Conservation (phyloP, 2,888 invertebrate species). For the Drosophila macrospina region DNA sequence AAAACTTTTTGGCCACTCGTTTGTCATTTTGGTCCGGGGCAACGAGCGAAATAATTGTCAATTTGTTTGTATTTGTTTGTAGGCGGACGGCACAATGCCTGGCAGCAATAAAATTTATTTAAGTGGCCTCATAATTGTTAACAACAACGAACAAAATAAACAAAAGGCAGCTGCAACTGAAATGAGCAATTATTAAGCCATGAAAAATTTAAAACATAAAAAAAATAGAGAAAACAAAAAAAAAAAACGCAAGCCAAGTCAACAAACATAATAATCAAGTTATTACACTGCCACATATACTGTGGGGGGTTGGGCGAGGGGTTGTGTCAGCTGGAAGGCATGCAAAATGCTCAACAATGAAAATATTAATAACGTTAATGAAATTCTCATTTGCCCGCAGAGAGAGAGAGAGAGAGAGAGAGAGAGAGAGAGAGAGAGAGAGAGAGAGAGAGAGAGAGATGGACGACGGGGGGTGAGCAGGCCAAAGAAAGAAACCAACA, state of each 20-base stretch:
- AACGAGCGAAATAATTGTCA: conserved; percentile 70
- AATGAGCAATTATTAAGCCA: conserved; percentile 79
- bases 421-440: not conserved
- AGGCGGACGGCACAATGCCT: conserved; percentile 56
- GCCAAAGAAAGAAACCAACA: conserved; percentile 30
- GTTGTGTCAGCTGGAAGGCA: conserved; percentile 37
- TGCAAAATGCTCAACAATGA: conserved; percentile 67
- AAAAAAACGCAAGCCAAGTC: conserved; percentile 41
- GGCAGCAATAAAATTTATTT: conserved; percentile 76
- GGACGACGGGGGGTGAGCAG: too few relatives aligned
- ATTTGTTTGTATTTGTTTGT: conserved; percentile 73
- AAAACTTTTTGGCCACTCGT: conserved; percentile 69
- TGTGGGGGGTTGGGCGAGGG: conserved; percentile 11
- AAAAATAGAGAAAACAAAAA: conserved; percentile 24
- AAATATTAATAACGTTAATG: conserved; percentile 79
- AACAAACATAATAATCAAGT: conserved; percentile 73
- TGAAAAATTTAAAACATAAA: conserved; percentile 67
- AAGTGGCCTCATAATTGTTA: conserved; percentile 77
- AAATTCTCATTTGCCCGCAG: conserved; percentile 69
- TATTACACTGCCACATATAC: conserved; percentile 51
- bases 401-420: not conserved
- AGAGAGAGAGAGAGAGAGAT: not conserved
- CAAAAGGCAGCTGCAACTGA: conserved; percentile 72
- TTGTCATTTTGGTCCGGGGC: conserved; percentile 62
- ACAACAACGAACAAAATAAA: conserved; percentile 54